Conservation (phyloP, 2,888 invertebrate species). For the Platycheirus rosarum region DNA sequence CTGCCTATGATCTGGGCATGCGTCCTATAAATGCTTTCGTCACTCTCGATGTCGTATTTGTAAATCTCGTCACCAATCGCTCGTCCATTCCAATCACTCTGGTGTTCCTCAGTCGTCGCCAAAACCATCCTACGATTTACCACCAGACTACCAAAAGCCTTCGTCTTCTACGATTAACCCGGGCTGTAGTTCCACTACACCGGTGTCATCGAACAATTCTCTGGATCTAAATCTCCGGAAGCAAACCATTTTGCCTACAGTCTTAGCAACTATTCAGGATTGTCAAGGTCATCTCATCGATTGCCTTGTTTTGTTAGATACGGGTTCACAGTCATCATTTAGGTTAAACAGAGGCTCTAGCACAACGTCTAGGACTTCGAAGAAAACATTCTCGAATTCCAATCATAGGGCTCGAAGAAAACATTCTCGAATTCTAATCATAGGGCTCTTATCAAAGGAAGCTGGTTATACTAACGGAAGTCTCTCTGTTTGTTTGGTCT, state of each 20-base stretch:
- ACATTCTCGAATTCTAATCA: not conserved
- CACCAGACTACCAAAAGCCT: not conserved
- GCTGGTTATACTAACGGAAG: not conserved
- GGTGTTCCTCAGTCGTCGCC: not conserved
- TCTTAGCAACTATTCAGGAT: not conserved
- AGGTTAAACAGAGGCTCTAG: not conserved
- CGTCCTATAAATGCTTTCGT: not conserved
- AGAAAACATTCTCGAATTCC: constrained; percentile 5
- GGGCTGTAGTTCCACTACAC: no score
- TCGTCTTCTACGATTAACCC: not conserved
- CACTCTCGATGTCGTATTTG: not conserved
- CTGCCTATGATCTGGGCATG: not conserved
- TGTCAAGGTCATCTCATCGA: not conserved
- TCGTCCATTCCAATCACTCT: not conserved
- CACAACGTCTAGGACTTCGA: constrained; percentile 1
- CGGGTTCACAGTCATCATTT: not conserved
- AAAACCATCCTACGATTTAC: not conserved
- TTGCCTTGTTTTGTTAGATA: not conserved
- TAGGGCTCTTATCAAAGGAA: not conserved
- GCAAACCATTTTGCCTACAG: constrained; percentile 15
- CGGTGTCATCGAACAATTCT: not conserved
- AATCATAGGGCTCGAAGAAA: not conserved
- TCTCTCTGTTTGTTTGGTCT: not conserved
- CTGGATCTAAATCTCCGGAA: not conserved
- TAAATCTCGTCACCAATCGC: not conserved